phyloP scores from a whole-genome alignment of 2,888 invertebrate genomes.

The Gymnosoma rotundatum region DNA sequence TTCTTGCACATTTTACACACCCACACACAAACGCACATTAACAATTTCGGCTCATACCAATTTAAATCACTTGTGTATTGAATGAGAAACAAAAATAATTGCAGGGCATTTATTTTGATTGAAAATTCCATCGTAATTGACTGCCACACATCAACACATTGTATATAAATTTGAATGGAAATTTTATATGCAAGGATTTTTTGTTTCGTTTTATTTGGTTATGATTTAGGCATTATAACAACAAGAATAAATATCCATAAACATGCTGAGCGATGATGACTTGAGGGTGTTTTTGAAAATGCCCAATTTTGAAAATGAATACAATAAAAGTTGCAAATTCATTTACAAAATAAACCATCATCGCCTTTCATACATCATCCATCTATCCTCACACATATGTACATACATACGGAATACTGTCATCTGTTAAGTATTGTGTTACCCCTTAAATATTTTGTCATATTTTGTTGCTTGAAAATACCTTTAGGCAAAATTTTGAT shows the following conservation, averaged over 20 bases:
- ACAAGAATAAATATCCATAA: conserved; percentile 25
- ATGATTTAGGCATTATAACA: conserved; percentile 23
- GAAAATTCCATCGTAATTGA: conserved; percentile 72
- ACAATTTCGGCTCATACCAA: conserved; percentile 9
- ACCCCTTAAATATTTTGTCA: conserved; percentile 44
- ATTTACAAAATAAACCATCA: conserved; percentile 40
- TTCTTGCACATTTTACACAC: neutral
- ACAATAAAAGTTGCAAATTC: conserved; percentile 47
- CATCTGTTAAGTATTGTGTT: conserved; percentile 61
- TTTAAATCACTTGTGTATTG: conserved; percentile 49
- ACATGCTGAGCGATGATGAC: conserved; percentile 41
- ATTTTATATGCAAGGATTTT: neutral
- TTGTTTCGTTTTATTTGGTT: neutral
- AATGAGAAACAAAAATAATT: conserved; percentile 66
- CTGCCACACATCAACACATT: conserved; percentile 66
- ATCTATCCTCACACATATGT: conserved; percentile 19
- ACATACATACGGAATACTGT: conserved; percentile 38
- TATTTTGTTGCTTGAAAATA: conserved; percentile 41
- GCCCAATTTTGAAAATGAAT: conserved; percentile 44
- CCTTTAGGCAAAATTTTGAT: conserved; percentile 46
- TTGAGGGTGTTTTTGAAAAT: conserved; percentile 56
- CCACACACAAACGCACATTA: neutral
- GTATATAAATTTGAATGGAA: neutral
- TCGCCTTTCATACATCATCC: neutral
- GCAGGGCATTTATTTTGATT: conserved; percentile 72